Percentiles rank a stretch among this genome's conserved stretches.
Conservation (phyloP, 2,888 invertebrate species). For the Acronicta alni region DNA sequence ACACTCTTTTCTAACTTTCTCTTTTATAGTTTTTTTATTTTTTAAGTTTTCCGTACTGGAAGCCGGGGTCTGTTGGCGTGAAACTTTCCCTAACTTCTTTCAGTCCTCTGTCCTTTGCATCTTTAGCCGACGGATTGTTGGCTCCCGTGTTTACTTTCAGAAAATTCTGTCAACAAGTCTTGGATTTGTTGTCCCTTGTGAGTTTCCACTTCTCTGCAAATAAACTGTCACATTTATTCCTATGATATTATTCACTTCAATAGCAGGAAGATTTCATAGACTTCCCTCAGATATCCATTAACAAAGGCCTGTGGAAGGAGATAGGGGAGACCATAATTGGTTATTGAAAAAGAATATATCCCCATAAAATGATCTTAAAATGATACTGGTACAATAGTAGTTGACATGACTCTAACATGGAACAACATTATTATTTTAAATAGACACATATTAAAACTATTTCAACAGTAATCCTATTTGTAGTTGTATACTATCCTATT, state of each 20-base stretch:
- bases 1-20: conserved; percentile 28
- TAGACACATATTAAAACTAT: no score
- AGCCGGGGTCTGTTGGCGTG: conserved; percentile 15
- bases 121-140: conserved; percentile 24
- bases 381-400: no score
- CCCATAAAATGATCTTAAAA: no score
- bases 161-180: conserved; percentile 10
- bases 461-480: no score
- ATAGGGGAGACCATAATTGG: no score
- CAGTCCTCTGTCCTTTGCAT: conserved; percentile 15
- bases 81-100: conserved; percentile 39
- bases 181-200: conserved; percentile 4
- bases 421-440: no score
- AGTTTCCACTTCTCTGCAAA: conserved; percentile 2
- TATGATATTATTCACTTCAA: background rate
- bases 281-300: background rate
- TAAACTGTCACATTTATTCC: background rate
- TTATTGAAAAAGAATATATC: no score
- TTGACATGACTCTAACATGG: no score
- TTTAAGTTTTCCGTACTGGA: conserved; percentile 5
- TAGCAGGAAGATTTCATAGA: background rate
- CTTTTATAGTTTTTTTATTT: conserved; percentile 24
- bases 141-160: conserved; percentile 18
- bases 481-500: no score
- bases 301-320: no score